Percentiles rank a stretch among this genome's conserved stretches.
Conservation (phyloP, 2,797 vertebrate species). For the Lithobates pipiens region DNA sequence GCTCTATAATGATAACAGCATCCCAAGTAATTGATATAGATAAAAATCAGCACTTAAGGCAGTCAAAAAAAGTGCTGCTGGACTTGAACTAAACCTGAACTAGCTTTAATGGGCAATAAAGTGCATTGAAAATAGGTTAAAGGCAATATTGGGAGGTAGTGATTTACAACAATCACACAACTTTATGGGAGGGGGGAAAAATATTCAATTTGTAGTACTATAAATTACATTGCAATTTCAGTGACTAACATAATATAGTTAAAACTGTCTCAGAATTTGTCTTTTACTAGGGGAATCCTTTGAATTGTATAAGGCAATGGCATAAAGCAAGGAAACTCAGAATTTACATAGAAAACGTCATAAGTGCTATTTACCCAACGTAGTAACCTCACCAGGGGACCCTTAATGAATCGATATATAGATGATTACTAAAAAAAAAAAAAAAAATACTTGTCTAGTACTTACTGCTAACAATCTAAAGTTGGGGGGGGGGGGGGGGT, state of each 20-base stretch:
- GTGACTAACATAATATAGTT: too few species aligned
- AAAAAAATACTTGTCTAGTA: conserved; percentile 42
- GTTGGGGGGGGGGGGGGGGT: conserved; percentile 65
- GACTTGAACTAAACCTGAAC: conserved; percentile 1
- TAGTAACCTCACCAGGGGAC: conserved; percentile 78
- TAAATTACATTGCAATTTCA: too few species aligned
- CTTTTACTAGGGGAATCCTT: neutral
- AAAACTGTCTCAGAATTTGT: neutral
- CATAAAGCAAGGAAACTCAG: conserved; percentile 75
- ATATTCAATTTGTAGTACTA: too few species aligned
- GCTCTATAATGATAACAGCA: conserved; percentile 77
- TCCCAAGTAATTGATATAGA: conserved; percentile 80
- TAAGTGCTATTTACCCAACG: conserved; percentile 82
- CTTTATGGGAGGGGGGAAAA: too few species aligned
- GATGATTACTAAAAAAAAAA: conserved; percentile 59
- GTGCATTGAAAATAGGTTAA: neutral
- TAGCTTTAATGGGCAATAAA: conserved; percentile 1
- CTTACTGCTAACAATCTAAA: too few species aligned
- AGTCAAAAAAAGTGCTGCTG: neutral
- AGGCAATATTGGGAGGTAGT: too few species aligned
- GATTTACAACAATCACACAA: too few species aligned
- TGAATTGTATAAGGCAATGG: conserved; percentile 72
- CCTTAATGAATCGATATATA: conserved; percentile 74
- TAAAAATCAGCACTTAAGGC: conserved; percentile 74
- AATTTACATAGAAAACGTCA: conserved; percentile 82